phyloP scores from a whole-genome alignment of 2,888 invertebrate genomes.

The Alcis repandata region DNA sequence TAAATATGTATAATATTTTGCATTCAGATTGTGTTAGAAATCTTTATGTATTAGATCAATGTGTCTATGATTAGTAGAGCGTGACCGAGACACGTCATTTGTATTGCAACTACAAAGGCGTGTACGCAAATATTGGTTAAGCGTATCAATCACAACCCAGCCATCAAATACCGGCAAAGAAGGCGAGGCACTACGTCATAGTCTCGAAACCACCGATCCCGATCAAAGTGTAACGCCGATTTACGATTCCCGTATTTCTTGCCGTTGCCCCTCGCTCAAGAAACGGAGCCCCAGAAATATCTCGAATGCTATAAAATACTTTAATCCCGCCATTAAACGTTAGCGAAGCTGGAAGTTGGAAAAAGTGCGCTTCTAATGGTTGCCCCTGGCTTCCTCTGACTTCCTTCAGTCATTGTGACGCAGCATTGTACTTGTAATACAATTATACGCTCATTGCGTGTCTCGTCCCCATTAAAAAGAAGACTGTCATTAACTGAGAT shows the following conservation, averaged over 20 bases:
- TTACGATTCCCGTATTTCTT: conserved; percentile 39
- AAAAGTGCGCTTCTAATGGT: conserved; percentile 54
- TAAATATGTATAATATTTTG: background rate
- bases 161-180: conserved; percentile 13
- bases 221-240: conserved; percentile 28
- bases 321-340: conserved; percentile 53
- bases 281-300: conserved; percentile 51
- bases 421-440: conserved; percentile 52
- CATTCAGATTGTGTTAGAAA: background rate
- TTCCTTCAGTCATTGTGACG: conserved; percentile 67
- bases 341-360: conserved; percentile 48
- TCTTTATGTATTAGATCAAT: background rate
- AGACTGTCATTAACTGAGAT: conserved; percentile 24
- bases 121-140: conserved; percentile 18
- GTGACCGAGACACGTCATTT: conserved; percentile 6
- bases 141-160: conserved; percentile 17
- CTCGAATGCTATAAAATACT: conserved; percentile 56
- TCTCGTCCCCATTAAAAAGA: conserved; percentile 50
- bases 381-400: conserved; percentile 38
- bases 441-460: conserved; percentile 62
- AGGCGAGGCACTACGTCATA: conserved; percentile 20
- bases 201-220: conserved; percentile 8
- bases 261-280: conserved; percentile 44
- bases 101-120: conserved; percentile 9
- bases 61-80: background rate